Percentiles rank a stretch among this genome's conserved stretches.
Conservation (phyloP, 2,888 invertebrate species). For the Megastigmus dorsalis region DNA sequence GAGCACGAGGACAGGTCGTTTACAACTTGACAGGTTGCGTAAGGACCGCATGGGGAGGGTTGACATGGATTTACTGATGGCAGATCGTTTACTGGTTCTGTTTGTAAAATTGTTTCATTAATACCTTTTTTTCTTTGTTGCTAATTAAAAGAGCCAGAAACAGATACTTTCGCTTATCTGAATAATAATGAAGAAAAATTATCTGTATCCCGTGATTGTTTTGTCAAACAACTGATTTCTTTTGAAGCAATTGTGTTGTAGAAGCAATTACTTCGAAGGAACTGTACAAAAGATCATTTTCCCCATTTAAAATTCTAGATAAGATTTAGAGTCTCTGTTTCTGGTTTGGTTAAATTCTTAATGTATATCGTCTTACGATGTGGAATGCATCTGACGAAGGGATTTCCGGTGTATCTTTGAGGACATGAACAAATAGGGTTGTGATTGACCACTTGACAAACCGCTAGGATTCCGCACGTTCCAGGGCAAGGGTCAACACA, state of each 20-base stretch:
- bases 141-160: conserved; percentile 16
- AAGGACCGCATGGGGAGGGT: conserved; percentile 77
- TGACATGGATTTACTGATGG: conserved; percentile 78
- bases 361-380: conserved; percentile 58
- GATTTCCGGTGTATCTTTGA: conserved; percentile 84
- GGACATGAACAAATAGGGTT: conserved; percentile 88
- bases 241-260: too few relatives aligned
- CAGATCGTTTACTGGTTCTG: conserved; percentile 7
- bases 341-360: conserved; percentile 63
- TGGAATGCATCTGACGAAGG: conserved; percentile 67
- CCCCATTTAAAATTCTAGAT: too few relatives aligned
- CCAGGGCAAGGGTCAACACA: conserved; percentile 89
- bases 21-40: conserved; percentile 81
- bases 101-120: not conserved
- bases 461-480: conserved; percentile 86
- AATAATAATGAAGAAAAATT: too few relatives aligned
- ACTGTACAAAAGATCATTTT: not conserved
- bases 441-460: conserved; percentile 87
- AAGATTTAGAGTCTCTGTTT: too few relatives aligned
- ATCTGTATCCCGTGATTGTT: too few relatives aligned
- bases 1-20: conserved; percentile 82
- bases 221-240: too few relatives aligned
- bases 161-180: not conserved
- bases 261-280: not conserved
- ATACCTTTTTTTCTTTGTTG: conserved; percentile 10